Evolutionary conservation across 2,888 invertebrate species (phyloP).

Genomic region (Heliconius charithonia): DNA sequence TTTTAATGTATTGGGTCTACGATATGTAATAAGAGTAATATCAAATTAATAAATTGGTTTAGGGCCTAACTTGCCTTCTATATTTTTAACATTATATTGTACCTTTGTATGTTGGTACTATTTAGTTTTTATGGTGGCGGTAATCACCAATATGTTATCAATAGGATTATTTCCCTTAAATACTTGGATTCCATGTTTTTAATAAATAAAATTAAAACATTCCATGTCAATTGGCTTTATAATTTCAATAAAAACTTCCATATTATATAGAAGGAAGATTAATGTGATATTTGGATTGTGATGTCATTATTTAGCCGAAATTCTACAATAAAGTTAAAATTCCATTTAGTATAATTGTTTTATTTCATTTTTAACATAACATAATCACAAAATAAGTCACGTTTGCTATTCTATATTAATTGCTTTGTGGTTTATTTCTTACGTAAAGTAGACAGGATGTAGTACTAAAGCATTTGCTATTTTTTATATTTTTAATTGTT

Average conservation of each 20-base stretch:
- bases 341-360: conserved; percentile 26
- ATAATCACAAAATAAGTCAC: no score
- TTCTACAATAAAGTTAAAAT: not conserved
- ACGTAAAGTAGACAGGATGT: no score
- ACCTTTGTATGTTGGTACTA: conserved; percentile 15
- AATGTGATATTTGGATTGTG: conserved; percentile 38
- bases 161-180: not conserved
- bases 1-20: not conserved
- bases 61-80: conserved; percentile 3
- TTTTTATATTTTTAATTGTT: no score
- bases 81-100: conserved; percentile 4
- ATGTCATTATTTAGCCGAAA: conserved; percentile 13
- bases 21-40: not conserved
- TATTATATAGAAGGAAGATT: not conserved
- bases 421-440: no score
- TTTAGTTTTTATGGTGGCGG: conserved; percentile 20
- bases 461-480: no score
- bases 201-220: conserved; percentile 1
- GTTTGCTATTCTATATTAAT: not conserved
- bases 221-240: conserved; percentile 14
- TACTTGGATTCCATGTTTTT: not conserved
- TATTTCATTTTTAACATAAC: conserved; percentile 11
- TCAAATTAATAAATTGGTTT: conserved; percentile 3
- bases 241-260: not conserved
- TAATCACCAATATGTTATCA: not conserved